phyloP scores from a whole-genome alignment of 2,113 vertebrate genomes.

The Burhinus oedicnemus region DNA sequence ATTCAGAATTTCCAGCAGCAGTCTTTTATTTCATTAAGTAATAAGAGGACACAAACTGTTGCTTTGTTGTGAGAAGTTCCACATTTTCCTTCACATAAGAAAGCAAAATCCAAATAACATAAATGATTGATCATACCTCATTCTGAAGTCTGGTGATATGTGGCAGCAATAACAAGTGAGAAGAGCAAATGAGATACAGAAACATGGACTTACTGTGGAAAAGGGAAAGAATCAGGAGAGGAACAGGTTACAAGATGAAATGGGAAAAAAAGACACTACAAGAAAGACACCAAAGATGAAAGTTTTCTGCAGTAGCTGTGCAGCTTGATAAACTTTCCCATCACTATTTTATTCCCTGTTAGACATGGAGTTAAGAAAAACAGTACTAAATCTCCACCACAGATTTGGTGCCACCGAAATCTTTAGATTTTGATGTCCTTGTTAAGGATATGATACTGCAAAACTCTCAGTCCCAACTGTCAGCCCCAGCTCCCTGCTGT shows the following conservation, averaged over 20 bases:
- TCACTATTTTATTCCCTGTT: neutral
- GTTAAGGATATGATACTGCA: neutral
- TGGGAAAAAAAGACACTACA: fast-evolving
- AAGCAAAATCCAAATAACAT: neutral
- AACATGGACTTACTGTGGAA: neutral
- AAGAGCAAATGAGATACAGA: neutral
- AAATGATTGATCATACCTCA: neutral
- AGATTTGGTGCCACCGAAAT: neutral
- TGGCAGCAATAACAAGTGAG: neutral
- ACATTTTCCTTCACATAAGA: neutral
- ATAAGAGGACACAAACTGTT: neutral
- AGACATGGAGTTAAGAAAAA: neutral
- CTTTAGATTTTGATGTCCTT: neutral
- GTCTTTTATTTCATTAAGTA: neutral
- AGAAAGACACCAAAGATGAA: neutral
- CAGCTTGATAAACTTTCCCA: neutral
- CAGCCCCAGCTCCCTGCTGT: neutral
- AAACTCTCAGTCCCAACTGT: neutral
- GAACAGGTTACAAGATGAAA: neutral
- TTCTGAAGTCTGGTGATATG: neutral
- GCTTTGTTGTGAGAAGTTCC: neutral
- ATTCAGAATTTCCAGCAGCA: neutral
- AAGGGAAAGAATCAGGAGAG: neutral
- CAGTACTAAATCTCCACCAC: neutral
- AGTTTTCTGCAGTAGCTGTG: neutral